These are phyloP conservation scores for Sorex maritimensis DNA, from an alignment of 2,797 vertebrate species.

Conservation along the genomic window DNA sequence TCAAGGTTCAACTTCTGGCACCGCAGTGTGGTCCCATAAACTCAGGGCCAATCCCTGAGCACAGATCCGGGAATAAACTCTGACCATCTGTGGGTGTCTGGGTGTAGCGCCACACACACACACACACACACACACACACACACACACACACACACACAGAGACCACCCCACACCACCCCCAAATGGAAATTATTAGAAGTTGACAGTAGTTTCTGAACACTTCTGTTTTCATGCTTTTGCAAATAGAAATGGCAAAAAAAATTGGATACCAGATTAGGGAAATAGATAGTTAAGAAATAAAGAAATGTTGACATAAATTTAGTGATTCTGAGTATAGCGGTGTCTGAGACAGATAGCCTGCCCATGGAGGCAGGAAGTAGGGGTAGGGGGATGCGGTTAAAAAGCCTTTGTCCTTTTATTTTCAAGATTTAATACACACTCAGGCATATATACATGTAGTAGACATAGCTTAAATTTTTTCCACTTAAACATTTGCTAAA, in stretches of 20 bases:
- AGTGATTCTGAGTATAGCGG: background rate
- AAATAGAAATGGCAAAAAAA: background rate
- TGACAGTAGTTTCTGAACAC: background rate
- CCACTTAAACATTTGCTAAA: background rate
- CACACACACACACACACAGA: too few species aligned
- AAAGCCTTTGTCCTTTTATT: background rate
- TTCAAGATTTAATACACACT: background rate
- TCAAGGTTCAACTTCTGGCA: too few species aligned
- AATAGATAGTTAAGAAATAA: background rate
- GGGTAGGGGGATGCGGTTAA: too few species aligned
- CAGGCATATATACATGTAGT: background rate
- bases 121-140: too few species aligned
- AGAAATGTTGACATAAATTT: background rate
- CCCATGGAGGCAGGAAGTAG: background rate
- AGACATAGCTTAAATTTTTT: conserved; percentile 1
- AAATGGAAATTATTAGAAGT: background rate
- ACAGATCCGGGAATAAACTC: too few species aligned
- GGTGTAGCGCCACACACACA: too few species aligned
- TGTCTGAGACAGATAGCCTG: background rate
- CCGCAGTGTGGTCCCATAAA: too few species aligned
- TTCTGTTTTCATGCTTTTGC: background rate
- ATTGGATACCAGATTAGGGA: background rate
- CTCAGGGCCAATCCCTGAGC: too few species aligned
- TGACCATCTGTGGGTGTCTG: too few species aligned
- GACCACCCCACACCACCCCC: background rate